Percentiles rank a stretch among this genome's conserved stretches.
phyloP scores from a whole-genome alignment of 2,888 invertebrate genomes.

The Ectobius pallidus region DNA sequence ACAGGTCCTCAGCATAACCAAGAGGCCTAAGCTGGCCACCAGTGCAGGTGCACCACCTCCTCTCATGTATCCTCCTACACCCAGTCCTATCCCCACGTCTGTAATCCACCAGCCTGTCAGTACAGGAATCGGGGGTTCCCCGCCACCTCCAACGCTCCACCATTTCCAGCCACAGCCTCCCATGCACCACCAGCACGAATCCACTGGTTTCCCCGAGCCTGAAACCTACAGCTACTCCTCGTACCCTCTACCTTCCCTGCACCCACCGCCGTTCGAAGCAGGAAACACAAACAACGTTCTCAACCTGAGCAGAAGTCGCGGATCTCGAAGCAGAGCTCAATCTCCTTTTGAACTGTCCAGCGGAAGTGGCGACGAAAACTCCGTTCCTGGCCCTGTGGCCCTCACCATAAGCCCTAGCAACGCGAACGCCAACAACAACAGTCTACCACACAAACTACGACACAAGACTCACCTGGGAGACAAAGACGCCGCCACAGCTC shows the following conservation, averaged over 20 bases:
- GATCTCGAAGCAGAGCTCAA: constrained; percentile 56
- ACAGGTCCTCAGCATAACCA: constrained; percentile 82
- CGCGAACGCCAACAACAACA: constrained; percentile 60
- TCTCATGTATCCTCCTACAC: constrained; percentile 64
- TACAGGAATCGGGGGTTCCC: constrained; percentile 52
- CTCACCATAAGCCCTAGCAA: constrained; percentile 53
- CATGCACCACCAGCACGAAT: constrained; percentile 51
- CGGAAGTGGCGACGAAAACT: constrained; percentile 68
- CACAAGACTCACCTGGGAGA: constrained; percentile 91
- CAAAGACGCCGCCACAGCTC: constrained; percentile 79
- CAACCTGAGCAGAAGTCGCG: constrained; percentile 54
- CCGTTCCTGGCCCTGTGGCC: constrained; percentile 50
- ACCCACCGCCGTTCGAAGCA: constrained; percentile 54
- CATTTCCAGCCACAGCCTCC: constrained; percentile 44
- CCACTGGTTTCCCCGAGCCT: constrained; percentile 56
- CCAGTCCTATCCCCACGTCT: constrained; percentile 59
- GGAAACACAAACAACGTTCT: constrained; percentile 52
- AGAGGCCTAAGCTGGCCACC: constrained; percentile 64
- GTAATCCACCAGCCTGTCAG: constrained; percentile 65
- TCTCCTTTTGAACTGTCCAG: constrained; percentile 84
- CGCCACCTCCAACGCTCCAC: constrained; percentile 47
- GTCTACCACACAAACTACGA: constrained; percentile 86
- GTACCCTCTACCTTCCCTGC: constrained; percentile 48
- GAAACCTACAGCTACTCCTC: constrained; percentile 22
- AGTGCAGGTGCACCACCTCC: constrained; percentile 52